Percentiles rank a stretch among this genome's conserved stretches.
Conservation (phyloP, 1,140 invertebrate genomes). For the Ridgeia piscesae region DNA sequence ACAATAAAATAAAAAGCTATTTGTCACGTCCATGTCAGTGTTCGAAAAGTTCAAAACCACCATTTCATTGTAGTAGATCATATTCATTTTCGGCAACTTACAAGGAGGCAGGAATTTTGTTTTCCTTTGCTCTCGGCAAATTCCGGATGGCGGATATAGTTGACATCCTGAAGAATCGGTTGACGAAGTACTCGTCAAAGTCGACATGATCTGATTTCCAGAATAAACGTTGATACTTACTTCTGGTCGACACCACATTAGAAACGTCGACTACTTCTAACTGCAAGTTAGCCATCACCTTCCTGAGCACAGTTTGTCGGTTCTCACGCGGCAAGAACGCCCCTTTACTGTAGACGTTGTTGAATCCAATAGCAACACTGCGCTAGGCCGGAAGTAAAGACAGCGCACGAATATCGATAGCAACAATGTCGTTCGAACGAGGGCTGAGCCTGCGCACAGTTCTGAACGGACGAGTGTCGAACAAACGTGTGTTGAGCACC, state of each 20-base stretch:
- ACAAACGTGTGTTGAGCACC: neutral
- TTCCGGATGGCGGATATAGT: neutral
- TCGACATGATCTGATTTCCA: neutral
- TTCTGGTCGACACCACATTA: neutral
- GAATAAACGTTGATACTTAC: neutral
- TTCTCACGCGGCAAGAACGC: neutral
- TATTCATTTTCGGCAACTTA: neutral
- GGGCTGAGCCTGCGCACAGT: neutral
- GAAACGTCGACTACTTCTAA: neutral
- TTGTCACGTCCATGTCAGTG: neutral
- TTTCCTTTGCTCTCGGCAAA: neutral
- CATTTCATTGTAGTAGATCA: neutral
- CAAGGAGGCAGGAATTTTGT: neutral
- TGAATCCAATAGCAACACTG: neutral
- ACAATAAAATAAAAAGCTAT: too few relatives aligned
- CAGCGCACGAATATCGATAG: neutral
- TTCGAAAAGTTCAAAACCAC: neutral
- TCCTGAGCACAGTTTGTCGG: neutral
- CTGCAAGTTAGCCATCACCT: neutral
- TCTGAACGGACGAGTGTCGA: neutral
- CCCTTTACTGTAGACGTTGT: neutral
- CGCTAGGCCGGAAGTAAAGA: neutral
- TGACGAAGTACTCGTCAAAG: neutral
- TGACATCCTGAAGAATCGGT: neutral
- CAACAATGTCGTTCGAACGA: neutral